Conservation (phyloP, 53 echinoderm and acorn worm genomes). For the Temnopleurus reevesii region DNA sequence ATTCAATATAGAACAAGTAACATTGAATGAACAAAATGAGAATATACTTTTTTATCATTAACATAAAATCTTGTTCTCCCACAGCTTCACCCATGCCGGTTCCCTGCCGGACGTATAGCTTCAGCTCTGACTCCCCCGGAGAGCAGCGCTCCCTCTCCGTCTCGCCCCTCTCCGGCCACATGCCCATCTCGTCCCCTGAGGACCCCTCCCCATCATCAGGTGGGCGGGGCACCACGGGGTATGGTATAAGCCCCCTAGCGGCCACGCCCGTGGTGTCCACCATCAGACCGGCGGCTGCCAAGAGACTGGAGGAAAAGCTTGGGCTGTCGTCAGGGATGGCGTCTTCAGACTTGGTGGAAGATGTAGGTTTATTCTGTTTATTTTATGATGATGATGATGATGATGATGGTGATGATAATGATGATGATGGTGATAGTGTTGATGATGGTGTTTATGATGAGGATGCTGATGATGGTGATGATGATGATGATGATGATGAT, state of each 20-base stretch:
- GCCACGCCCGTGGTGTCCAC: not conserved
- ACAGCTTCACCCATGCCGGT: slow-evolving; percentile 97
- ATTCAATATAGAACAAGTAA: not conserved
- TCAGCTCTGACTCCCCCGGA: slow-evolving; percentile 84
- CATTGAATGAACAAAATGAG: too few species aligned
- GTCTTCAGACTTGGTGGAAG: slow-evolving; percentile 73
- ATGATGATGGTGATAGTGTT: not conserved
- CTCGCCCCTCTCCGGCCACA: slow-evolving; percentile 84
- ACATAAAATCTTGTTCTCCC: not conserved
- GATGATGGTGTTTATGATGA: too few species aligned
- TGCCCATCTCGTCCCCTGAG: slow-evolving; percentile 98
- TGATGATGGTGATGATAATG: not conserved
- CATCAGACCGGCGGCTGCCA: not conserved
- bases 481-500: not conserved
- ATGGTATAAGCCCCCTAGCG: slow-evolving; percentile 7
- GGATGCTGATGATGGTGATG: not conserved
- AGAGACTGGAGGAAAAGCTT: slow-evolving; percentile 41
- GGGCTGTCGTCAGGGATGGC: slow-evolving; percentile 65
- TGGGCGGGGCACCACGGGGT: not conserved
- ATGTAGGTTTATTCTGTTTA: slow-evolving; percentile 70
- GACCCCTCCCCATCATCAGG: slow-evolving; percentile 65
- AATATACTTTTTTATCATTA: not conserved
- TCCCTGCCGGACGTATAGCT: slow-evolving; percentile 83
- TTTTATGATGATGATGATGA: not conserved
- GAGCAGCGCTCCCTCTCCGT: slow-evolving; percentile 78